Conservation (phyloP, 1,140 invertebrate genomes). For the Panonychus citri region DNA sequence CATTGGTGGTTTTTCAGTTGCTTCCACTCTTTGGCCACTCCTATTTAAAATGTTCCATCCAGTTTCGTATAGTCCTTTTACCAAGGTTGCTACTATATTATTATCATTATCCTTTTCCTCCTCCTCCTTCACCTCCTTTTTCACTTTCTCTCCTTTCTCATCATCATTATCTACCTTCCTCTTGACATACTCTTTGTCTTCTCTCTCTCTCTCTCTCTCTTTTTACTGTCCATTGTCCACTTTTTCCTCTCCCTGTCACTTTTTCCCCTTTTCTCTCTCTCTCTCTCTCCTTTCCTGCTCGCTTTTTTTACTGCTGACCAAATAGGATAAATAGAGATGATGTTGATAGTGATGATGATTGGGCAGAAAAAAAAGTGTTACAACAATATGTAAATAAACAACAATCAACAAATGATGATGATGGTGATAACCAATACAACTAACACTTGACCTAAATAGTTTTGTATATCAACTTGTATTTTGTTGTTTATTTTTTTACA, state of each 20-base stretch:
- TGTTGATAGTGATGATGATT: no score
- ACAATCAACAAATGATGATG: background rate
- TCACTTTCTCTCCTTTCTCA: background rate
- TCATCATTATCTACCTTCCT: background rate
- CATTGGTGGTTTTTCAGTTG: no score
- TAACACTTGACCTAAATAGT: background rate
- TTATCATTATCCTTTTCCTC: background rate
- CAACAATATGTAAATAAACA: background rate
- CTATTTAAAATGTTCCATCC: no score
- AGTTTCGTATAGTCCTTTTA: no score
- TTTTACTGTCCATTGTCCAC: background rate
- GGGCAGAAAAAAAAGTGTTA: no score
- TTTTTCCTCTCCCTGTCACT: background rate
- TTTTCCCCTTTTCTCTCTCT: background rate
- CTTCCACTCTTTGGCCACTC: no score
- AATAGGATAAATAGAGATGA: no score
- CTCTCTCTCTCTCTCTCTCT: constrained; percentile 3
- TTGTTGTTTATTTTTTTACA: no score
- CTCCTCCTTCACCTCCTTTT: background rate
- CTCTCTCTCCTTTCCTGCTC: background rate
- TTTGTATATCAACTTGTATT: background rate
- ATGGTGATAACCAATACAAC: background rate
- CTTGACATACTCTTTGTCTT: background rate
- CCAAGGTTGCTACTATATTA: no score
- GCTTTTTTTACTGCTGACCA: background rate